Conservation (phyloP, 2,113 vertebrate genomes). For the Psammodynastes pulverulentus region DNA sequence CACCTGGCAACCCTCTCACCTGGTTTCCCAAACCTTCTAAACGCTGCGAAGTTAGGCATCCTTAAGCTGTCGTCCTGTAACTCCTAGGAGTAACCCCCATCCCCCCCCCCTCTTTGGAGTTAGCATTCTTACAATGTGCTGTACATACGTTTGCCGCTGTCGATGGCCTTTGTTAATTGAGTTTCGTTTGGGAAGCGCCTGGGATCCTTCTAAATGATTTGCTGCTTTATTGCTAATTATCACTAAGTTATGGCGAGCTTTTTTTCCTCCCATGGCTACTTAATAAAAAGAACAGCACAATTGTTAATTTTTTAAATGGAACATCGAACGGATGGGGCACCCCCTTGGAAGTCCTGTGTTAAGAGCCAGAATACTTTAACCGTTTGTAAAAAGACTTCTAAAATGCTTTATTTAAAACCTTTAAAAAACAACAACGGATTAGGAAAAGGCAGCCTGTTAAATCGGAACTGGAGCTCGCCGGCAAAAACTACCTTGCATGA, state of each 20-base stretch:
- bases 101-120: neutral
- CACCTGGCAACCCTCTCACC: neutral
- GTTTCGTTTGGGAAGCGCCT: neutral
- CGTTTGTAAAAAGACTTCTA: neutral
- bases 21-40: neutral
- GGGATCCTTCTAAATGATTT: neutral
- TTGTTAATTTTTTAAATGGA: neutral
- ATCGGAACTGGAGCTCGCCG: accelerated
- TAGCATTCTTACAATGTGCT: neutral
- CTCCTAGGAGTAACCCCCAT: neutral
- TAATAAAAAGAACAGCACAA: neutral
- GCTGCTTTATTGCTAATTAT: neutral
- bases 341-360: neutral
- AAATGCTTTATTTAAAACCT: neutral
- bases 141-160: neutral
- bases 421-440: neutral
- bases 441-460: neutral
- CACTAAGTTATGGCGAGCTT: neutral
- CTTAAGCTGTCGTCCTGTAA: neutral
- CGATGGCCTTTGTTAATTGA: neutral
- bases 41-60: neutral
- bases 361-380: neutral
- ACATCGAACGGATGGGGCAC: neutral
- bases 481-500: constrained; percentile 59
- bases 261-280: neutral